Evolutionary conservation across 2,113 vertebrate genomes (phyloP), one percentile per base, ranked within the genome.

Genomic region (Calidris pygmaea): DNA sequence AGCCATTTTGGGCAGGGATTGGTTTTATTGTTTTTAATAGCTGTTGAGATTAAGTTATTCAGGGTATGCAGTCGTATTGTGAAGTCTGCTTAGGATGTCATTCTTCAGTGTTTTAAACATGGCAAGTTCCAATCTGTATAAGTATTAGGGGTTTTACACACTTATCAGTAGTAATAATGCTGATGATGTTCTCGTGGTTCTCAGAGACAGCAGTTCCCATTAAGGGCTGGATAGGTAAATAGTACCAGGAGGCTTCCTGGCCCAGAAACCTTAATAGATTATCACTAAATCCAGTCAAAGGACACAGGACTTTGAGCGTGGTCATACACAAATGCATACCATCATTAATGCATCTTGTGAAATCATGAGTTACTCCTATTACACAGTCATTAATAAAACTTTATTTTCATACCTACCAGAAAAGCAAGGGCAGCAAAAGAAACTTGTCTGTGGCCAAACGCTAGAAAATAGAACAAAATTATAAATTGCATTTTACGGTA

Each of bases 361-460:
- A 88, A 84, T 43, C 1, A 2, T 10, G 7, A 67, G 4, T 77
- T 65, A 58, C 26, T 84, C 39, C 32, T 73, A 30, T 76, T 80
- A 29, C 48, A 60, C 30, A 75, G 10, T 53, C 34, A 72, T 74
- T 63, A 70, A 73, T 82, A 68, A 93, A 60, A 86, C 35, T 68
- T 55, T 13, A 6, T 41, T 81, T 90, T 72, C 45, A 53, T 97
- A 98, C 98, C 0, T 98, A 98, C 98, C 98, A 98, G 94, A 95
- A 98, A 98, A 89, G 87, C 96, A 83, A 98, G 92, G 66, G 97
- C 95, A 96, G 98, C 97, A 56, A 98, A 87, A 85, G 55, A 96
- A 56, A 98, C 85, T 98, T 98, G 98, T 79, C 95, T 98, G 86
- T 97, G 97, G 80, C 98, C 98, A 97, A 98, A 98, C 68, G 98